A percentile compares a stretch with the other conserved stretches of the same genome.
phyloP scores from a whole-genome alignment of 2,888 invertebrate species.

The Synanthedon andrenaeformis region DNA sequence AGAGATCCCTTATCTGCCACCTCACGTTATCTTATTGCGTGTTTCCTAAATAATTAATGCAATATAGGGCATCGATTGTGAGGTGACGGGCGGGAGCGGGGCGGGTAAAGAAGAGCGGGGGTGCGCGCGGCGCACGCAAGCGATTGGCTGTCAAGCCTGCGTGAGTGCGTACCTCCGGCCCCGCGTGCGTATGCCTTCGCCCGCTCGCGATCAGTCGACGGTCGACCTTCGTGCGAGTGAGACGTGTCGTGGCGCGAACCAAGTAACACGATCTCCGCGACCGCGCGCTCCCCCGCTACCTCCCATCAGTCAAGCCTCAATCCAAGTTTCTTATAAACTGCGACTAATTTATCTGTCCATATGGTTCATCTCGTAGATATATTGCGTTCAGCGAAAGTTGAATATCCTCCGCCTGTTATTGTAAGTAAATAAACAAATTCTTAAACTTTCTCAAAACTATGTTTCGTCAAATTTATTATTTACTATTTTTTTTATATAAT shows the following conservation, averaged over 20 bases:
- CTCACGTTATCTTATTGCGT: constrained; percentile 71
- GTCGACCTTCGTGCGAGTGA: constrained; percentile 38
- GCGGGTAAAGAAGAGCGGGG: constrained; percentile 50
- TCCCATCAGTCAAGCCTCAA: constrained; percentile 26
- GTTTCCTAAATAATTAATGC: constrained; percentile 73
- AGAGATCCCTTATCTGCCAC: constrained; percentile 66
- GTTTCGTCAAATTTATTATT: constrained; percentile 7
- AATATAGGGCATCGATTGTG: constrained; percentile 71
- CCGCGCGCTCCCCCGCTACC: constrained; percentile 32
- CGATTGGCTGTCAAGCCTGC: constrained; percentile 64
- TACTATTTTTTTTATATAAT: constrained; percentile 17
- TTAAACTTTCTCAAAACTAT: too few relatives aligned
- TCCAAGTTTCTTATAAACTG: constrained; percentile 41
- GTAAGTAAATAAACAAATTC: constrained; percentile 70
- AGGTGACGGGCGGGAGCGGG: constrained; percentile 61
- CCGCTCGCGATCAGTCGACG: constrained; percentile 51
- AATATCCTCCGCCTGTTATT: constrained; percentile 79
- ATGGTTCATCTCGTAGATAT: constrained; percentile 86
- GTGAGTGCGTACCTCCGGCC: constrained; percentile 63
- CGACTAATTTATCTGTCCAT: constrained; percentile 72
- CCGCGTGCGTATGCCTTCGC: constrained; percentile 61
- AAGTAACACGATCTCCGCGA: constrained; percentile 41
- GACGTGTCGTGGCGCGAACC: constrained; percentile 33
- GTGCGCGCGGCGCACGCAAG: constrained; percentile 69
- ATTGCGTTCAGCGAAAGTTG: constrained; percentile 83